Base-by-base conservation (phyloP, 2,113 vertebrate species). In the Tympanuchus pallidicinctus region DNA sequence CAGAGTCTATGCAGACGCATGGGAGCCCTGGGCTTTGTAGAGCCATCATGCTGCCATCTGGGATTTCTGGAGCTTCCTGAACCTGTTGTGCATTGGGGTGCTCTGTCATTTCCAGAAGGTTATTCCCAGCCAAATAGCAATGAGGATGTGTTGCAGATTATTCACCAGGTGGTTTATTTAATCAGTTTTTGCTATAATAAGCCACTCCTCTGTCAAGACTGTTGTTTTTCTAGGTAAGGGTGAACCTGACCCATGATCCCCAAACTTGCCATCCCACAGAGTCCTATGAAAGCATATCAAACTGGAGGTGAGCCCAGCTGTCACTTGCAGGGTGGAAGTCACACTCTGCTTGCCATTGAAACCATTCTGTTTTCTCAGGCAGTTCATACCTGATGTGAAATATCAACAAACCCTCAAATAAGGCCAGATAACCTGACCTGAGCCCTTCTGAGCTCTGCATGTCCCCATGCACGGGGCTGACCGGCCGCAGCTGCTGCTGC, bases 81-180 rank as follows among this genome's bases (percentile, higher is more conserved):
- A 60, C 18, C 73, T 59, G 47, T 83, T 71, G 73, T 40, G 16
- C 12, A 0, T 18, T 54, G 81, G 71, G 27, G 61, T 28, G 78
- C 36, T 84, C 88, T 91, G 74, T 63, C 57, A 17, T 81, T 87
- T 71, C 61, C 15, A 48, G 61, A 52, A 27, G 59, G 72, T 88
- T 86, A 52, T 69, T 88, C 86, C 76, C 85, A 63, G 88, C 78
- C 52, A 93, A 89, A 83, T 30, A 88, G 72, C 72, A 66, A 76
- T 36, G 64, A 88, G 85, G 82, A 50, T 24, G 85, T 69, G 63
- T 75, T 88, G 74, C 57, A 86, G 90, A 61, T 93, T 82, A 85
- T 93, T 93, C 88, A 32, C 61, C 7, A 27, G 88, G 59, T 22
- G 60, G 11, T 86, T 90, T 93, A 95, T 83, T 76, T 90, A 7